phyloP scores from a whole-genome alignment of 2,113 vertebrate species.

The Phocoena sinus region DNA sequence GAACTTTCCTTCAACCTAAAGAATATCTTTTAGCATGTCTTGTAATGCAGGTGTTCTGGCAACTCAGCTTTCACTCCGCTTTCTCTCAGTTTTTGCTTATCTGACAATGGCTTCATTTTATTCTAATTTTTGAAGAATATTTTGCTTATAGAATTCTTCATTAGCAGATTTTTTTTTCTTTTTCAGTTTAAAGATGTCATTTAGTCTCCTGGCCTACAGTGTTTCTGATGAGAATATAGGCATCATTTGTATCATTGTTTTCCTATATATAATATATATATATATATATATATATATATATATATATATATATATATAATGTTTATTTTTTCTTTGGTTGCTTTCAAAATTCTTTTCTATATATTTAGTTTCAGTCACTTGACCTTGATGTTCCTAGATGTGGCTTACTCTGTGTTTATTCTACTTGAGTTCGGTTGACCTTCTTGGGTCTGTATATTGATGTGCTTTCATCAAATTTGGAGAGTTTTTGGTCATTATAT shows the following conservation, averaged over 20 bases:
- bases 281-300: too few species aligned
- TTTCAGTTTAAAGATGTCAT: too few species aligned
- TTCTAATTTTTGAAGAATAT: background rate
- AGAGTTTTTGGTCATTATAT: background rate
- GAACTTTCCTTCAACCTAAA: background rate
- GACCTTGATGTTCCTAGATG: background rate
- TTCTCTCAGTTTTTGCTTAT: background rate
- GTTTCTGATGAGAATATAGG: background rate
- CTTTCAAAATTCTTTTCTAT: too few species aligned
- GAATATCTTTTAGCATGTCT: background rate
- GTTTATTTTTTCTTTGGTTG: background rate
- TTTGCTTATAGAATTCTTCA: background rate
- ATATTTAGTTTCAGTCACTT: background rate
- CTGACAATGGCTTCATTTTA: background rate
- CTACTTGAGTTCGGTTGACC: background rate
- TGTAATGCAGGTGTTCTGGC: rapidly evolving
- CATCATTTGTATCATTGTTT: background rate
- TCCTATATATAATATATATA: background rate
- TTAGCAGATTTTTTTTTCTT: background rate
- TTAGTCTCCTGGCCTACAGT: background rate
- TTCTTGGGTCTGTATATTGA: background rate
- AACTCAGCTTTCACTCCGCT: background rate
- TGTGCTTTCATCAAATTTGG: background rate
- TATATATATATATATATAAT: background rate
- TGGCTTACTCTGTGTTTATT: background rate